These are phyloP conservation scores for Pampusana beccarii DNA, from an alignment of 2,113 vertebrate genomes.

Conservation along the genomic window DNA sequence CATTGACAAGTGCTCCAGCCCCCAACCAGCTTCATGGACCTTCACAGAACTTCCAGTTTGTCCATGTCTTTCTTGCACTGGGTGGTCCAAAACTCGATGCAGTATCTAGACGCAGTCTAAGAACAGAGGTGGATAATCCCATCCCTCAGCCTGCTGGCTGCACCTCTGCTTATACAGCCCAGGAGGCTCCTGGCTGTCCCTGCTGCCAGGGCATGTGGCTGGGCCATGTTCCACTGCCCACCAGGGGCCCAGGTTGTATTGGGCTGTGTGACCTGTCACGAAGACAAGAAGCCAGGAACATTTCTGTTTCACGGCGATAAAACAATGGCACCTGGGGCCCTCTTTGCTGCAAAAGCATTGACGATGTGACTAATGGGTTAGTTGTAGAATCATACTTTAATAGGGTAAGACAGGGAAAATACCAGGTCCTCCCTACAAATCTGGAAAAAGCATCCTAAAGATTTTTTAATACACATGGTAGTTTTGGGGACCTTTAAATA, in stretches of 20 bases:
- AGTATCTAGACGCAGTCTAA: neutral
- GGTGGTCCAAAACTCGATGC: neutral
- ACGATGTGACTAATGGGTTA: neutral
- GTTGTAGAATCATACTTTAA: neutral
- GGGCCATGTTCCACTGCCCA: neutral
- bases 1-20: neutral
- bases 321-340: neutral
- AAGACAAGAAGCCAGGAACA: neutral
- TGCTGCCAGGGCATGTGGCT: neutral
- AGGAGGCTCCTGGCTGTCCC: neutral
- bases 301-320: neutral
- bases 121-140: neutral
- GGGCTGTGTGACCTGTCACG: accelerated
- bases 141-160: neutral
- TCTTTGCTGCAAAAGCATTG: neutral
- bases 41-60: neutral
- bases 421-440: neutral
- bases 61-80: no score
- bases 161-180: no score
- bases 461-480: neutral
- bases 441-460: neutral
- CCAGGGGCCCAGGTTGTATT: neutral
- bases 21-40: neutral
- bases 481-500: neutral
- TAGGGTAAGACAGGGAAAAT: neutral